Evolutionary conservation across 2,797 vertebrate genomes (phyloP), one percentile per base, ranked within the genome.

Genomic region (Apogon talboti): DNA sequence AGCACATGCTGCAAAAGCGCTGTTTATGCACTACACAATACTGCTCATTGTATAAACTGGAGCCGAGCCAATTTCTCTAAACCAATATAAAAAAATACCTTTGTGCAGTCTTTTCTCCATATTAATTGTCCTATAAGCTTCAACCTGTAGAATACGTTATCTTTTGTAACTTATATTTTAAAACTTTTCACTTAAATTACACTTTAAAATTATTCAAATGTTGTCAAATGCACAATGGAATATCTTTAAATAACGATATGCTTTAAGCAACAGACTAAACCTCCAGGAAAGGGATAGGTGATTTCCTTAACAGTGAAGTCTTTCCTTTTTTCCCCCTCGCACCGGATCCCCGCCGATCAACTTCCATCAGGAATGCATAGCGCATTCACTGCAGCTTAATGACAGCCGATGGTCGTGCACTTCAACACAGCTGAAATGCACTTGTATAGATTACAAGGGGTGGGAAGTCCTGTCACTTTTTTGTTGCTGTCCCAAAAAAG

Each of bases 401-500:
- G 91, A 88, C 93, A 93, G 92, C 92, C 92, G 93, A 56, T 92
- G 92, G 88, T 93, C 84, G 91, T 91, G 92, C 92, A 95, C 94
- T 92, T 94, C 93, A 96, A 94, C 89, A 81, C 94, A 93, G 92
- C 93, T 93, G 92, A 93, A 89, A 90, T 90, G 93, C 80, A 81
- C 85, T 81, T 65, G 79, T 62, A 76, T 92, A 90, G 82, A 70
- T 78, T 95, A 92, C 89, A 87, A 57, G 51, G 69, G 81, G 69
- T 60, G 79, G 82, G 89, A 88, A 93, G 92, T 94, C 93, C 93
- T 94, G 94, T 95, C 94, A 96, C 94, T 96, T 96, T 96, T 97
- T 97, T 95, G 95, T 91, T 91, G 87, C 90, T 91, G 94, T 94
- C 94, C 94, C 95, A 96, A 96, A 98, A 96, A 98, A 96, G 95